Evolutionary conservation across 1,140 invertebrate genomes (phyloP).

Genomic region (Drosophila nebulosa): DNA sequence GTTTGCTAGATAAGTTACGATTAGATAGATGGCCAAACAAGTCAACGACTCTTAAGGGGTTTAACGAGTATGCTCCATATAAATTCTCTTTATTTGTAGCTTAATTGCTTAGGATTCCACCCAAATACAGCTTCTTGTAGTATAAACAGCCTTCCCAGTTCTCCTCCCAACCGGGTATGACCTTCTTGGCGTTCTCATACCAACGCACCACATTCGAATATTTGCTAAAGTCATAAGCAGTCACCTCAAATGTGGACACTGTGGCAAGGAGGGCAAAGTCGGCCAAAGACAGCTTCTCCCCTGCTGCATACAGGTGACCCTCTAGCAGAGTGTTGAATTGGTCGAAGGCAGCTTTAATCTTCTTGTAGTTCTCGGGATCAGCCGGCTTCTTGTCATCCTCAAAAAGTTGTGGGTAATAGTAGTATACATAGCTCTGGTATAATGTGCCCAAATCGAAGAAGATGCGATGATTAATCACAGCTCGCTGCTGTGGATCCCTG

Average conservation of each 20-base stretch:
- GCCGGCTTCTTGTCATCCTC: constrained; percentile 83
- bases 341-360: constrained; percentile 84
- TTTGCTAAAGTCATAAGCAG: constrained; percentile 84
- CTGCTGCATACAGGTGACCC: constrained; percentile 85
- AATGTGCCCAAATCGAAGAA: constrained; percentile 83
- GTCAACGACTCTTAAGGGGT: constrained; percentile 39
- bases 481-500: constrained; percentile 82
- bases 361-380: constrained; percentile 84
- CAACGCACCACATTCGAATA: constrained; percentile 87
- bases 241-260: constrained; percentile 84
- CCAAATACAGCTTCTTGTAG: constrained; percentile 79
- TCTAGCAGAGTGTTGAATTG: constrained; percentile 86
- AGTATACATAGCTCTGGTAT: constrained; percentile 74
- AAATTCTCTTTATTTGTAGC: constrained; percentile 21
- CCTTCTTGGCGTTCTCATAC: constrained; percentile 86
- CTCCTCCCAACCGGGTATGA: constrained; percentile 83
- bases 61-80: background rate
- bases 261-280: constrained; percentile 84
- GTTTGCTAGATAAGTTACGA: background rate
- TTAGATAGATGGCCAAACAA: background rate
- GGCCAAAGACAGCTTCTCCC: constrained; percentile 87
- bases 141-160: constrained; percentile 57
- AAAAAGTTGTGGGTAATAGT: constrained; percentile 85
- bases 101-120: constrained; percentile 23
- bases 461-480: constrained; percentile 83